phyloP scores from a whole-genome alignment of 1,140 invertebrate genomes.

The Pseudomyrmex flavicornis region DNA sequence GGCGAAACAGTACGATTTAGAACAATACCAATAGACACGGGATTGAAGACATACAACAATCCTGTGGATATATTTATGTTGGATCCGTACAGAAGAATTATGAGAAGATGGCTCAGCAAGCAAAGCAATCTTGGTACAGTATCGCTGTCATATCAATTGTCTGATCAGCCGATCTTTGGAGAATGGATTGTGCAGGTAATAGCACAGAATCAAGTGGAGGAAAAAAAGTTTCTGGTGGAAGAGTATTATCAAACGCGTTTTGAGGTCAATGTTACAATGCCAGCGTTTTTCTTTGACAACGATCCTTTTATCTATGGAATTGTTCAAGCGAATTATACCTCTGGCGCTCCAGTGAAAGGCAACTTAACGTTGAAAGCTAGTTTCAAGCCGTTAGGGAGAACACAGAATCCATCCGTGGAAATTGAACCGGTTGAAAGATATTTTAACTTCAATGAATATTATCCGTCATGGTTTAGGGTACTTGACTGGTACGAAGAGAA shows the following conservation, averaged over 20 bases:
- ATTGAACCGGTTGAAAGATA: conserved; percentile 87
- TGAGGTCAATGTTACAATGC: conserved; percentile 98
- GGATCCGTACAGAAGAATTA: conserved; percentile 93
- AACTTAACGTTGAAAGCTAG: conserved; percentile 94
- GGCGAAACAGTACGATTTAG: conserved; percentile 95
- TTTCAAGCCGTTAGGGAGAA: conserved; percentile 88
- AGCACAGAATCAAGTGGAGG: conserved; percentile 94
- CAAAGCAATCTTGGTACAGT: conserved; percentile 96
- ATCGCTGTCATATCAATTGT: conserved; percentile 94
- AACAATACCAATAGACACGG: conserved; percentile 95
- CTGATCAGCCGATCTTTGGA: conserved; percentile 96
- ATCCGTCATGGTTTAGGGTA: conserved; percentile 91
- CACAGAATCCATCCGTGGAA: conserved; percentile 7
- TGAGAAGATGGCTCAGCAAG: conserved; percentile 95
- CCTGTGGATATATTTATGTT: conserved; percentile 96
- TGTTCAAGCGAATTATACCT: conserved; percentile 97
- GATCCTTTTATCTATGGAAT: conserved; percentile 93
- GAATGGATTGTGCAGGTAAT: conserved; percentile 96
- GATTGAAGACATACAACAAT: conserved; percentile 94
- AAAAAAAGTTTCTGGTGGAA: conserved; percentile 94
- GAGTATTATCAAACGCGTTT: conserved; percentile 97
- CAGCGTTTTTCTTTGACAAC: conserved; percentile 95
- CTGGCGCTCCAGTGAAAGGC: conserved; percentile 92
- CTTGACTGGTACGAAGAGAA: conserved; percentile 85
- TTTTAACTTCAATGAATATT: conserved; percentile 92